These are phyloP conservation scores for Pseudomyrmex flavicornis DNA, from an alignment of 1,140 invertebrate species.

Conservation along the genomic window DNA sequence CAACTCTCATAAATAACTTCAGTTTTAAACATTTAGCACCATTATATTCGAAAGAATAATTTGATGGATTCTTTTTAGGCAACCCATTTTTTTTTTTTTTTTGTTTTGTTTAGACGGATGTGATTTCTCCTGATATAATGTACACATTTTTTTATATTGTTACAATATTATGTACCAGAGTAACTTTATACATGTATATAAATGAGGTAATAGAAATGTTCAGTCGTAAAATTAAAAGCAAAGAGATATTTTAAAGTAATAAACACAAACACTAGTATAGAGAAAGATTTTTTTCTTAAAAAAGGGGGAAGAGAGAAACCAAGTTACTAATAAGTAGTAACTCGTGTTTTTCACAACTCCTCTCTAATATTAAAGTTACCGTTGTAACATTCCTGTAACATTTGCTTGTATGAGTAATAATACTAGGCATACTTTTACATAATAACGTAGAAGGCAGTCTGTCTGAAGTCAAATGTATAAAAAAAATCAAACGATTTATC, in stretches of 20 bases:
- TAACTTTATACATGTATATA: conserved; percentile 82
- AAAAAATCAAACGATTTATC: not conserved
- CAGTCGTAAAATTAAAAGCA: conserved; percentile 77
- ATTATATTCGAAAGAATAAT: conserved; percentile 80
- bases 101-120: conserved; percentile 75
- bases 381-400: conserved; percentile 70
- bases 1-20: conserved; percentile 80
- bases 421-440: conserved; percentile 78
- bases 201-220: conserved; percentile 81
- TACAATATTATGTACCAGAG: conserved; percentile 76
- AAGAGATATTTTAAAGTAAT: conserved; percentile 64
- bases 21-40: conserved; percentile 81
- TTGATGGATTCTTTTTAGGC: conserved; percentile 77
- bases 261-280: conserved; percentile 69
- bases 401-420: conserved; percentile 79
- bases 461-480: conserved; percentile 62
- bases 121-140: too few relatives aligned
- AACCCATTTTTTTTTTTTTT: conserved; percentile 73
- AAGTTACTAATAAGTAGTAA: conserved; percentile 69
- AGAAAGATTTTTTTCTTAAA: conserved; percentile 13
- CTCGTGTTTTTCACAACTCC: conserved; percentile 58
- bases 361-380: conserved; percentile 70
- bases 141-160: conserved; percentile 75
- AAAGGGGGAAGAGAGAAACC: conserved; percentile 35
- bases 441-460: conserved; percentile 77